These are phyloP conservation scores for Hirudo medicinalis DNA, from an alignment of 1,140 invertebrate species.

Conservation along the genomic window DNA sequence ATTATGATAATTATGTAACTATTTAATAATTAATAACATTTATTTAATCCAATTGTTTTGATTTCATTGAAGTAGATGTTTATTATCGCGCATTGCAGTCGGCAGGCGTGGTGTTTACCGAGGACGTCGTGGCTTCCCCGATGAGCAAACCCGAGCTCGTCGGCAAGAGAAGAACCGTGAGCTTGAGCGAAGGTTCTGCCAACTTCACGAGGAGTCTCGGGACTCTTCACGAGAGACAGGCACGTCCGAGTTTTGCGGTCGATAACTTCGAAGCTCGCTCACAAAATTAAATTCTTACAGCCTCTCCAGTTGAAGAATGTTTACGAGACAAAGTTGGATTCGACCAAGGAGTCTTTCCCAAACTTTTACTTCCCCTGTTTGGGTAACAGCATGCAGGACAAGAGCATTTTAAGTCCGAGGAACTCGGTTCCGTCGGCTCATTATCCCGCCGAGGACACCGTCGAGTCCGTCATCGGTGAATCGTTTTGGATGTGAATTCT, in stretches of 20 bases:
- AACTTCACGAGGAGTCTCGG: background rate
- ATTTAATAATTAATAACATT: too few species aligned
- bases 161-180: conserved; percentile 7
- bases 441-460: conserved; percentile 53
- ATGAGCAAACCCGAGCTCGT: background rate
- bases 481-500: conserved; percentile 21
- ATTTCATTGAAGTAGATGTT: too few species aligned
- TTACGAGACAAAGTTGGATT: background rate
- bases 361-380: background rate
- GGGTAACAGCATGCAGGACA: background rate
- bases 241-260: background rate
- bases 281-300: too few species aligned
- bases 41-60: too few species aligned
- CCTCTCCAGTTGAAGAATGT: background rate
- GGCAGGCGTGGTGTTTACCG: background rate
- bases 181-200: conserved; percentile 3
- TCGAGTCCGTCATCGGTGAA: conserved; percentile 61
- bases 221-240: background rate
- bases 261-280: too few species aligned
- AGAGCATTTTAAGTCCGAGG: background rate
- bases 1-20: too few species aligned
- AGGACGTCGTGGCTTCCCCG: background rate
- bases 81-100: background rate
- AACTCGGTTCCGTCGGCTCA: conserved; percentile 36
- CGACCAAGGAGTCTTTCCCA: background rate